Percentiles rank a stretch among this genome's conserved stretches.
Evolutionary conservation across 1,140 invertebrate genomes (phyloP).

Genomic region (Magallana angulata): DNA sequence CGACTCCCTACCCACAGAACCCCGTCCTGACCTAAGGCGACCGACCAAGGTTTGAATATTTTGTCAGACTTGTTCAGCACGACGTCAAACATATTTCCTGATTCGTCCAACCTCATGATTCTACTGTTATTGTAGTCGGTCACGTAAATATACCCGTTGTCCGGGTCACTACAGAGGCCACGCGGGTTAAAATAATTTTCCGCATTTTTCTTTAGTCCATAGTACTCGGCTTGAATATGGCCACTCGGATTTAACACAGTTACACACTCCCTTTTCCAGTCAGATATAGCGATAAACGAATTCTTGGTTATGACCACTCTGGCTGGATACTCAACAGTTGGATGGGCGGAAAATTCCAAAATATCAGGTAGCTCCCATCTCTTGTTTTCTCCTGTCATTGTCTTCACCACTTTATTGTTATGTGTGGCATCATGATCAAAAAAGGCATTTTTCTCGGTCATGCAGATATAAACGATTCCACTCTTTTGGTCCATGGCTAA

Average conservation of each 20-base stretch:
- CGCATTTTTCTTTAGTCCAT: neutral
- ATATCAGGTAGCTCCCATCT: conserved; percentile 50
- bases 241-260: conserved; percentile 50
- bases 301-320: conserved; percentile 41
- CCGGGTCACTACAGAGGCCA: conserved; percentile 49
- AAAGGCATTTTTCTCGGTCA: conserved; percentile 59
- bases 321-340: conserved; percentile 56
- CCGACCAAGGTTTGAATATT: conserved; percentile 54
- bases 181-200: conserved; percentile 43
- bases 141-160: conserved; percentile 37
- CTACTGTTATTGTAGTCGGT: conserved; percentile 53
- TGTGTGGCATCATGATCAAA: conserved; percentile 55
- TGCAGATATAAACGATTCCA: conserved; percentile 37
- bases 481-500: conserved; percentile 41
- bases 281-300: conserved; percentile 51
- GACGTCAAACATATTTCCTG: neutral
- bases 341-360: conserved; percentile 43
- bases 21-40: conserved; percentile 39
- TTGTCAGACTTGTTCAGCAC: conserved; percentile 43
- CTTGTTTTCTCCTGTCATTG: conserved; percentile 34
- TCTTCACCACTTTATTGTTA: conserved; percentile 53
- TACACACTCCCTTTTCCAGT: conserved; percentile 57
- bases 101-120: conserved; percentile 47
- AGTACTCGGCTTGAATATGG: conserved; percentile 50
- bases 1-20: conserved; percentile 52